These are phyloP conservation scores for Mesitornis unicolor DNA, from an alignment of 2,113 vertebrate species.

Conservation along the genomic window DNA sequence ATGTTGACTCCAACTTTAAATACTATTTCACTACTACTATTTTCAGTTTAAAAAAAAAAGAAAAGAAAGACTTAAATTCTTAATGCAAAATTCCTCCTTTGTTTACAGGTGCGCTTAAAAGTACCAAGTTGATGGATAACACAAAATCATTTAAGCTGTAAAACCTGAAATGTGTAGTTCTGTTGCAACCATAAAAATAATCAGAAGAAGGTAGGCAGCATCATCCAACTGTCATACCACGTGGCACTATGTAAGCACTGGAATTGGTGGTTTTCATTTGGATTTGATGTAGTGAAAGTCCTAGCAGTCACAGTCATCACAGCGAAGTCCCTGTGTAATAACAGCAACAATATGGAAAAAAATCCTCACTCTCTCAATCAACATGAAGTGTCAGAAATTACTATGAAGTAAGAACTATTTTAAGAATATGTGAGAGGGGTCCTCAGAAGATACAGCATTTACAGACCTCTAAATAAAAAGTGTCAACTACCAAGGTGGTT, in stretches of 20 bases:
- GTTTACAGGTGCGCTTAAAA: background rate
- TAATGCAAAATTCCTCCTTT: background rate
- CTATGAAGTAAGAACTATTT: background rate
- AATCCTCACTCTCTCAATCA: background rate
- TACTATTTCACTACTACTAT: background rate
- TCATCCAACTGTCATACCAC: background rate
- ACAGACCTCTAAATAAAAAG: background rate
- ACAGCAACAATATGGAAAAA: background rate
- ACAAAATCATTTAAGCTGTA: background rate
- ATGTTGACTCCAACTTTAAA: background rate
- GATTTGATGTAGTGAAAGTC: background rate
- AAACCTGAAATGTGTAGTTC: background rate
- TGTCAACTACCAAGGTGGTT: background rate
- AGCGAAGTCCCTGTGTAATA: background rate
- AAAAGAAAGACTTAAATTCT: background rate
- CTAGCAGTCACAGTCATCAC: background rate
- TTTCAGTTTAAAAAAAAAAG: background rate
- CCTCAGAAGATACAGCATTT: background rate
- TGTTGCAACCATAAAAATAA: background rate
- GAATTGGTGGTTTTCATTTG: background rate
- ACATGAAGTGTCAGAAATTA: background rate
- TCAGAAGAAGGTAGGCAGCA: background rate
- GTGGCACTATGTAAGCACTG: accelerated
- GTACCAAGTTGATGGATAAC: background rate
- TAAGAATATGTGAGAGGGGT: background rate